phyloP scores from a whole-genome alignment of 2,113 vertebrate species.

The Tachysurus vachellii region DNA sequence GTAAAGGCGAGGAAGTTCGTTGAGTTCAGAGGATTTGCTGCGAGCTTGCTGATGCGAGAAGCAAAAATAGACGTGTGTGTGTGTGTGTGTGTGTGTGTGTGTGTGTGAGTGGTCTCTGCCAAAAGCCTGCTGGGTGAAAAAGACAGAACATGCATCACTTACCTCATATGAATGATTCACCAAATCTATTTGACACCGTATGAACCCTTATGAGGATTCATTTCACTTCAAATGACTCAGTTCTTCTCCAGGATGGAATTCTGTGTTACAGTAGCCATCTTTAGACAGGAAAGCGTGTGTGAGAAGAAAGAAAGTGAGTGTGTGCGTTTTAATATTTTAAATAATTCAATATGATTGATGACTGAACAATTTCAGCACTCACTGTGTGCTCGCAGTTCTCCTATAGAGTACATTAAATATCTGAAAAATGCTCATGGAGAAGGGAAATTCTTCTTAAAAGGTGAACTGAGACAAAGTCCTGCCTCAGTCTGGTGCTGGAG shows the following conservation, averaged over 20 bases:
- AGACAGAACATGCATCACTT: not conserved
- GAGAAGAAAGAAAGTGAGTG: no score
- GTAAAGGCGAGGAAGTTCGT: not conserved
- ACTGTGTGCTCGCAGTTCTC: not conserved
- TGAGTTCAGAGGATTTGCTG: not conserved
- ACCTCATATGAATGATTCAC: conserved; percentile 33
- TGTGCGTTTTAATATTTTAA: not conserved
- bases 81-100: not conserved
- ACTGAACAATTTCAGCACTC: not conserved
- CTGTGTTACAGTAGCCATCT: not conserved
- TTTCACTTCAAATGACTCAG: conserved; percentile 12
- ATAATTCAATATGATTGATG: not conserved
- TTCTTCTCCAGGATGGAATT: not conserved
- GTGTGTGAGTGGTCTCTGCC: not conserved
- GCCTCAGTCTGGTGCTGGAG: not conserved
- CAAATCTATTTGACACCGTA: not conserved
- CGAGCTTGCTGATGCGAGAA: conserved; percentile 1
- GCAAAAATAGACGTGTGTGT: not conserved
- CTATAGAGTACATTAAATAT: not conserved
- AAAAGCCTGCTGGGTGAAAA: conserved; percentile 25
- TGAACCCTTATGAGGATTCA: not conserved
- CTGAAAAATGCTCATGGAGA: not conserved
- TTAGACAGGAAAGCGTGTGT: not conserved
- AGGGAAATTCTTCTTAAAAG: not conserved
- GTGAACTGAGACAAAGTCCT: not conserved